Evolutionary conservation across 1,140 invertebrate genomes (phyloP), one percentile per base, ranked within the genome.

Genomic region (Lithobius niger): DNA sequence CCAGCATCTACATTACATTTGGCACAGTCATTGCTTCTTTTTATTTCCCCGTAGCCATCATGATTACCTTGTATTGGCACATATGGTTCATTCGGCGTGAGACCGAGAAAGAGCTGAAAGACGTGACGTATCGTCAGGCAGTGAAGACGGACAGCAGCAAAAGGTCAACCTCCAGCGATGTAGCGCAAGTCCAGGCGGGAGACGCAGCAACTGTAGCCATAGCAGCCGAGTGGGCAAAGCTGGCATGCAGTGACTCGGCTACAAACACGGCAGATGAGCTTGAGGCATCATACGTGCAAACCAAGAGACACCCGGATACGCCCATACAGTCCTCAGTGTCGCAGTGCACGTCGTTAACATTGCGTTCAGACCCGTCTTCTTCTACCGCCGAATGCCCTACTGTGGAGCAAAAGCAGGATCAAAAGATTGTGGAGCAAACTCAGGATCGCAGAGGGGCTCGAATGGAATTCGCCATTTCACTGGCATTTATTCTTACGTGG

Each of bases 401-500:
- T 86, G 54, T 72, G 2, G 61, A 58, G 19, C 67, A 66, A 43
- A 64, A 64, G 40, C 59, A 51, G 16, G 89, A 91, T 68, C 89
- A 91, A 70, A 91, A 91, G 66, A 84, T 84, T 1, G 88, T 93
- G 65, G 94, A 98, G 71, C 89, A 95, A 67, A 94, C 94, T 63
- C 89, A 94, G 61, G 96, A 99, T 61, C 86, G 88, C 57, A 99
- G 99, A 76, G 97, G 96, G 4, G 97, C 97, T 1, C 98, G 98
- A 71, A 99, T 95, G 0, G 71, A 99, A 42, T 95, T 87, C 3
- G 96, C 96, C 56, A 99, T 99, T 60, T 74, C 99, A 57, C 71
- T 97, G 52, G 94, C 94, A 47, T 99, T 99, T 74, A 96, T 99
- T 60, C 82, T 98, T 62, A 99, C 96, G 2, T 99, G 96, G 96